Evolutionary conservation across 2,888 invertebrate genomes (phyloP), one percentile per base, ranked within the genome.

Genomic region (Tachystola acroxantha): DNA sequence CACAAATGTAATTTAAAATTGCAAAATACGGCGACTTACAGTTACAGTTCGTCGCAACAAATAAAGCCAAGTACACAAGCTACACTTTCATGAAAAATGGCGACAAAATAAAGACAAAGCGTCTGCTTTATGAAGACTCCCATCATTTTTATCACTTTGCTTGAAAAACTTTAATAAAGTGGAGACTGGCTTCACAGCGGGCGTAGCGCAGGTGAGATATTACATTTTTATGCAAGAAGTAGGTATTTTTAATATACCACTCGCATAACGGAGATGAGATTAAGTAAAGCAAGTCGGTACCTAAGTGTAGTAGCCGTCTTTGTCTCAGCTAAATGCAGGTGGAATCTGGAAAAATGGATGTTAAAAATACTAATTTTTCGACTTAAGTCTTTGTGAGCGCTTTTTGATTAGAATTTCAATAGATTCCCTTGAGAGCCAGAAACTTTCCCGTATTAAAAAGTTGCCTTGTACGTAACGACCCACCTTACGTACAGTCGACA

Each of bases 101-200:
- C 59, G 52, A 63, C 56, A 56, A 67, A 66, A 75, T 66, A 69
- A 73, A 72, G 70, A 74, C 69, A 74, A 70, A 70, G 67, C 63
- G 53, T 41, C 48, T 43, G 44, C 50, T 57, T 64, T 64, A 73
- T 63, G 53, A 65, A 64, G 64, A 55, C 6, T 51, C 58, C 60
- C 62, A 66, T 74, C 66, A 76, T 79, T 81, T 81, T 80, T 82
- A 79, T 79, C 77, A 78, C 75, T 80, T 79, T 65, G 61, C 70
- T 58, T 57, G 64, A 63, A 74, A 32, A 63, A 76, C 73, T 77
- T 78, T 82, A 82, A 79, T 82, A 81, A 81, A 77, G 71, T 62
- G 65, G 57, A 57, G 70, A 69, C 68, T 62, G 65, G 57, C 57
- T 69, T 68, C 68, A 38, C 24, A 31, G 32, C 9, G 68, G 34